Evolutionary conservation across 2,888 invertebrate genomes (phyloP), one percentile per base, ranked within the genome.

Genomic region (Ethmia dodecea): DNA sequence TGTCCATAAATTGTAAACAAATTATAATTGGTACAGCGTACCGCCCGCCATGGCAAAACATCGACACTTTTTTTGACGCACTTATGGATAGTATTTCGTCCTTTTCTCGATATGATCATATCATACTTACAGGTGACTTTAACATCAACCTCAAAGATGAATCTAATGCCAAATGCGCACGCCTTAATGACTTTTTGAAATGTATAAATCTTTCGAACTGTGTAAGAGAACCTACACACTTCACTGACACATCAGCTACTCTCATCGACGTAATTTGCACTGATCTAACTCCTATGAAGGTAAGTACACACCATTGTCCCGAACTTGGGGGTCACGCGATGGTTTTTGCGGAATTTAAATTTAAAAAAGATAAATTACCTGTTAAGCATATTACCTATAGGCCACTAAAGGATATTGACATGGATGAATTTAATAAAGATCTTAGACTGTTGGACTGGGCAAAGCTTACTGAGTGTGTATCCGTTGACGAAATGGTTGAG

Each of bases 21-120:
- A 15, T 13, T 3, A 49, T 22, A 13, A 38, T 50, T 5, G 49
- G 45, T 3, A 50, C 47, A 1, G 42, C 44, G 0, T 50, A 51
- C 24, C 41, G 46, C 2, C 45, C 47, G 1, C 47, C 40, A 1
- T 47, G 45, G 42, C 12, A 39, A 1, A 33, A 41, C 13, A 10
- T 38, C 3, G 34, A 41, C 15, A 12, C 4, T 4, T 45, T 46
- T 31, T 16, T 48, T n/a, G 45, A 45, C 15, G 38, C 37, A 6
- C 28, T 45, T 1, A 39, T 33, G n/a, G 37, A 39, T 15, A 24
- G 39, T 2, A 12, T 39, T 8, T 2, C 15, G 2, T 28, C 33
- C 8, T 27, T 40, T 6, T 13, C 10, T 3, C 20, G 13, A 1
- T 37, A 11, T 22, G 40, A 43, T 20, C 15, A 35, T 11, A 25